Base-by-base conservation (phyloP, 2,113 vertebrate species). In the Takifugu bimaculatus region DNA sequence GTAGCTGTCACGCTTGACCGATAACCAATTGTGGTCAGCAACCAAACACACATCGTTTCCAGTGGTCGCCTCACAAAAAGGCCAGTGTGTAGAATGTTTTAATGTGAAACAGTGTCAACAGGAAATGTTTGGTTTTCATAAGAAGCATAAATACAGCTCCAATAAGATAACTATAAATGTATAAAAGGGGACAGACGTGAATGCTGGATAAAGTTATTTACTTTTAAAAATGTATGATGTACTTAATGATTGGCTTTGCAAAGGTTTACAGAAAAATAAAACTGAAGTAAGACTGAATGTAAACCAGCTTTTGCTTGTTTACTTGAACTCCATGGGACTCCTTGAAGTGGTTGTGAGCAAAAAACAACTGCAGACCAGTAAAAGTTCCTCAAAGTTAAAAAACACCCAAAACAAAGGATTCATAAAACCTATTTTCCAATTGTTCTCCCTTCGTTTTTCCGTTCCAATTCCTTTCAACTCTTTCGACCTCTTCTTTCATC, bases 381-480 rank as follows among this genome's bases (percentile, higher is more conserved):
- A 29, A 29, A 29, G 28, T 29, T 29, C 28, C 28, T 29, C 5
- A 3, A 29, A 29, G 5, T 29, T 4, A 4, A 4, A 29, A 29
- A 29, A 29, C 45, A 47, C 13, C 11, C 26, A n/a, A 13, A 49
- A 60, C n/a, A n/a, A 14, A 39, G 12, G 42, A 15, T 7, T 2
- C 14, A 25, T 57, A 7, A 50, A 26, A 29, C 5, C 13, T 4
- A 10, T 1, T 52, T 39, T 12, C 4, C 11, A 26, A 10, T 60
- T 44, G 29, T 49, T 13, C 4, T 51, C 56, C 20, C 27, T 29
- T 60, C 13, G 2, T 13, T 58, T 13, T 29, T 13, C 28, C 4
- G 13, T 60, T 42, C 26, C 49, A 42, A 35, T 52, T 52, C 9
- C 2, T 54, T 25, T 55, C 10, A 66, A 70, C 58, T 42, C 20